phyloP scores from a whole-genome alignment of 2,797 vertebrate species.

The Serranus cabrilla region DNA sequence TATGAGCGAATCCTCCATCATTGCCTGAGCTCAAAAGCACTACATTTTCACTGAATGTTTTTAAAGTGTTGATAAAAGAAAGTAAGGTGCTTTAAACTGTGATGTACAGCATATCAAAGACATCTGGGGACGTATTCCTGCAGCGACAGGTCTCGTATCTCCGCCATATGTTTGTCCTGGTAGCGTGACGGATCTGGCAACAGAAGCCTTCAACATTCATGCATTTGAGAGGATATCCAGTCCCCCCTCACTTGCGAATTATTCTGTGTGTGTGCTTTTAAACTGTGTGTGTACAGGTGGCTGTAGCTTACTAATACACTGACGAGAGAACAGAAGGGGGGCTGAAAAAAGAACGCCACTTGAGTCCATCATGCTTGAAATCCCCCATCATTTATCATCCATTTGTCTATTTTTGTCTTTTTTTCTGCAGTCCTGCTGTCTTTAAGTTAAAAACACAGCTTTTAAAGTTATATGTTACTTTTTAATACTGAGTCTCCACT shows the following conservation, averaged over 20 bases:
- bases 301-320: conserved; percentile 8
- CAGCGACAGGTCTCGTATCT: conserved; percentile 18
- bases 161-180: conserved; percentile 25
- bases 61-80: background rate
- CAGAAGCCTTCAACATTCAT: conserved; percentile 25
- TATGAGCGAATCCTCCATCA: conserved; percentile 2
- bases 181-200: conserved; percentile 30
- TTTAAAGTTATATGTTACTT: background rate
- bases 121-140: conserved; percentile 20
- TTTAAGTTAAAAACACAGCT: conserved; percentile 7
- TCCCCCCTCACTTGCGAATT: conserved; percentile 10
- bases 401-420: background rate
- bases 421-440: background rate
- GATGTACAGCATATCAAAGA: background rate
- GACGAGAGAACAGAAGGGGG: background rate
- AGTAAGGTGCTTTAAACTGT: conserved; percentile 5
- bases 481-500: background rate
- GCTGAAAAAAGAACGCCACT: background rate
- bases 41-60: background rate
- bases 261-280: conserved; percentile 11
- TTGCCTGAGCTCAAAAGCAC: background rate
- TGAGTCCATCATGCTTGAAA: conserved; percentile 17
- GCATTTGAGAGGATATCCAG: conserved; percentile 6
- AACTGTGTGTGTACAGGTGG: conserved; percentile 22
- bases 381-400: background rate